Percentiles rank a stretch among this genome's conserved stretches.
phyloP scores from a whole-genome alignment of 1,140 invertebrate genomes.

The Philopotamus ludificatus region DNA sequence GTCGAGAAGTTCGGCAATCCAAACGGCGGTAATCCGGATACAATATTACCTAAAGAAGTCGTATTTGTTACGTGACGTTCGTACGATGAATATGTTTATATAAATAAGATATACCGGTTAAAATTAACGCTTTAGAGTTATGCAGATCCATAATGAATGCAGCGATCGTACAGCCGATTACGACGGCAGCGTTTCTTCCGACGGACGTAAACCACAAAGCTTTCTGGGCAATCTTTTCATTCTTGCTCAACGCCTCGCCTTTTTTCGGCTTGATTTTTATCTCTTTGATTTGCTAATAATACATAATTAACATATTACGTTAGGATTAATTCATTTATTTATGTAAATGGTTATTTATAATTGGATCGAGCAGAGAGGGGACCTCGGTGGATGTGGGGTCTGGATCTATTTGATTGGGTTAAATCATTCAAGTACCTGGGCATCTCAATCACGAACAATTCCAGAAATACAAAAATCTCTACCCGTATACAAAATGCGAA shows the following conservation, averaged over 20 bases:
- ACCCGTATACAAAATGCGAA: too few relatives aligned
- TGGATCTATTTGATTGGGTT: too few relatives aligned
- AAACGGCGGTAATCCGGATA: slow-evolving; percentile 62
- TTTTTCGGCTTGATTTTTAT: slow-evolving; percentile 47
- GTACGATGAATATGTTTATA: too few relatives aligned
- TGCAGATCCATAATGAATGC: slow-evolving; percentile 61
- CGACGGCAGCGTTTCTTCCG: slow-evolving; percentile 72
- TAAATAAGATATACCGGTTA: slow-evolving; percentile 58
- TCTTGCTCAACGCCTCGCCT: slow-evolving; percentile 45
- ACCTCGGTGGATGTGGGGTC: too few relatives aligned
- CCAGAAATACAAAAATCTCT: too few relatives aligned
- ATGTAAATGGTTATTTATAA: neutral
- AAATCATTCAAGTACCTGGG: too few relatives aligned
- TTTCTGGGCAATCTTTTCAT: slow-evolving; percentile 44
- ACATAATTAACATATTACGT: neutral
- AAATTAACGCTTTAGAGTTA: slow-evolving; percentile 59
- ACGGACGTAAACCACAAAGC: slow-evolving; percentile 51
- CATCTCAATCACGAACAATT: too few relatives aligned
- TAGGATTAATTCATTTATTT: neutral
- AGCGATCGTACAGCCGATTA: slow-evolving; percentile 67
- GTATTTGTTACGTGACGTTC: too few relatives aligned
- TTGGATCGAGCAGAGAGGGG: too few relatives aligned
- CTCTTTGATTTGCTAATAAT: slow-evolving; percentile 54
- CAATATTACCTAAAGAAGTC: slow-evolving; percentile 59
- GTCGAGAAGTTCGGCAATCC: slow-evolving; percentile 57